These are phyloP conservation scores for Charina bottae DNA, from an alignment of 2,113 vertebrate species.

Conservation along the genomic window DNA sequence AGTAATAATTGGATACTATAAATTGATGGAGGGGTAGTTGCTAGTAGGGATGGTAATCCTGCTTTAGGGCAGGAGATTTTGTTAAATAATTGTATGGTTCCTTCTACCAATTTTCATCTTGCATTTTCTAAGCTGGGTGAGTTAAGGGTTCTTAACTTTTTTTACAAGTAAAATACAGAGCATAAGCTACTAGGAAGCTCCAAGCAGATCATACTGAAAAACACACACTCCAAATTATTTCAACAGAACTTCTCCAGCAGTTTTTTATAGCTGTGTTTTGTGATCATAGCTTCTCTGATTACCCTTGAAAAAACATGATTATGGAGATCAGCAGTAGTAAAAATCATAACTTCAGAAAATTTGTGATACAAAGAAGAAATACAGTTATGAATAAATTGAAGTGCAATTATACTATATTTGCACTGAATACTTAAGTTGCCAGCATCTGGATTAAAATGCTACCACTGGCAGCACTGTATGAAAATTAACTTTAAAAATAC, in stretches of 20 bases:
- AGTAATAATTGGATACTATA: not conserved
- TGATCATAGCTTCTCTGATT: not conserved
- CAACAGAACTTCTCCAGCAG: not conserved
- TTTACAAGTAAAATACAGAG: not conserved
- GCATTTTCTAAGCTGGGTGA: not conserved
- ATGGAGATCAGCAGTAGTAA: not conserved
- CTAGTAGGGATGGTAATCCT: not conserved
- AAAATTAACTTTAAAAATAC: not conserved
- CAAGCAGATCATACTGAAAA: not conserved
- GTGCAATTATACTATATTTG: fast-evolving
- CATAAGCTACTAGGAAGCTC: not conserved
- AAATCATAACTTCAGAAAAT: not conserved
- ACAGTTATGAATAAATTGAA: not conserved
- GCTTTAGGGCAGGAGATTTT: not conserved
- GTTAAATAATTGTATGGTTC: not conserved
- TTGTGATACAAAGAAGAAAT: not conserved
- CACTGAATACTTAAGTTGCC: not conserved
- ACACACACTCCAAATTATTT: not conserved
- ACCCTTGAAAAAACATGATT: too few relatives aligned
- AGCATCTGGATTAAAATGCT: not conserved
- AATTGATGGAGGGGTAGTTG: not conserved
- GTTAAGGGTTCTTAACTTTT: not conserved
- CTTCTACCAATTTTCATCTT: not conserved
- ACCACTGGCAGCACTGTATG: not conserved
- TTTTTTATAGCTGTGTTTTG: not conserved